These are phyloP conservation scores for Eolophus roseicapilla DNA, from an alignment of 2,113 vertebrate genomes.

Conservation along the genomic window DNA sequence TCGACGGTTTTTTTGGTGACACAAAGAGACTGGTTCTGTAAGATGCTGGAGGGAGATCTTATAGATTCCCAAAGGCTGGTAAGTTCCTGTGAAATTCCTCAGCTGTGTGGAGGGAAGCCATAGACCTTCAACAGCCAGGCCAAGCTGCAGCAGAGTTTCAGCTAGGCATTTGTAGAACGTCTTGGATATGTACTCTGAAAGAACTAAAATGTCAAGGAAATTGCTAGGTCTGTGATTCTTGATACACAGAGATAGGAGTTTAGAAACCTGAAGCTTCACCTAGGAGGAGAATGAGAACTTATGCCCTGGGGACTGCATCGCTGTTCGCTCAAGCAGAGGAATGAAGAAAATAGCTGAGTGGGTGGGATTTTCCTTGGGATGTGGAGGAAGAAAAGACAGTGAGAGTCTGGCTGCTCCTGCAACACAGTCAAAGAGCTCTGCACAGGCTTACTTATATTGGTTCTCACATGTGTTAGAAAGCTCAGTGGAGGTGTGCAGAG, in stretches of 20 bases:
- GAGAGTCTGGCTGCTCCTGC: neutral
- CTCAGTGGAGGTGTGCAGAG: neutral
- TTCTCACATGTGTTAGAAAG: neutral
- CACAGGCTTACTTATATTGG: neutral
- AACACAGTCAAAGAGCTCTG: neutral
- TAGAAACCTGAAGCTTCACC: neutral
- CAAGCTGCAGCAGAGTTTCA: neutral
- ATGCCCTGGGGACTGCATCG: neutral
- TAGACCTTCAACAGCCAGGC: neutral
- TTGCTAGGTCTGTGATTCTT: neutral
- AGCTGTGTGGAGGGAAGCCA: neutral
- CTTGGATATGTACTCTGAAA: neutral
- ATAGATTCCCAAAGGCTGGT: neutral
- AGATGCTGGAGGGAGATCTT: neutral
- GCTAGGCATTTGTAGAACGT: neutral
- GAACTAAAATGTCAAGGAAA: neutral
- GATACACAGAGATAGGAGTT: neutral
- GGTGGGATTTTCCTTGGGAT: constrained; percentile 1
- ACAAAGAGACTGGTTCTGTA: neutral
- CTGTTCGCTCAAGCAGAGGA: neutral
- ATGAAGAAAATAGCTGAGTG: neutral
- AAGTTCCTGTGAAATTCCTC: neutral
- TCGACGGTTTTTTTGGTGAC: neutral
- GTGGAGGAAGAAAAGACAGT: neutral
- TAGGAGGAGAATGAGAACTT: neutral